These are phyloP conservation scores for Xiphydria camelus DNA, from an alignment of 2,888 invertebrate genomes.

Conservation along the genomic window DNA sequence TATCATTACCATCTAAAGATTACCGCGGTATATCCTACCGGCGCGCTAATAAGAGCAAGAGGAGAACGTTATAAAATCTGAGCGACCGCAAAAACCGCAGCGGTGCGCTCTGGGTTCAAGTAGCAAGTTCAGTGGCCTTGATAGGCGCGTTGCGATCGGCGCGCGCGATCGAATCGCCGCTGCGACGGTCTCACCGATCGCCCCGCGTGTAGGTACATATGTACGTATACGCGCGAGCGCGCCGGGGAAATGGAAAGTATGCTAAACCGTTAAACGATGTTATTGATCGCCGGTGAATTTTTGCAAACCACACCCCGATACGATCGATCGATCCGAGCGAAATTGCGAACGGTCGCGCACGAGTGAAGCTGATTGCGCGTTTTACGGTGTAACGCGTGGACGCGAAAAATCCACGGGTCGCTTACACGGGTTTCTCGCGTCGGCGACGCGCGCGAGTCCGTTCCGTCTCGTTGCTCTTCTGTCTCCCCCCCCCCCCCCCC, in stretches of 20 bases:
- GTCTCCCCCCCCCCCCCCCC: no score
- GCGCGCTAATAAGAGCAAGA: constrained; percentile 36
- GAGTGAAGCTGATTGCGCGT: constrained; percentile 33
- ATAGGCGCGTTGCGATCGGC: constrained; percentile 2
- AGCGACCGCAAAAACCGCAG: constrained; percentile 46
- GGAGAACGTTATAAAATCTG: constrained; percentile 45
- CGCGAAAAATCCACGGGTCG: no score
- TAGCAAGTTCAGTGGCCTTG: constrained; percentile 48
- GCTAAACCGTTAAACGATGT: constrained; percentile 27
- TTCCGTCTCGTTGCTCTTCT: no score
- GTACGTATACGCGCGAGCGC: background rate
- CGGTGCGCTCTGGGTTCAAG: constrained; percentile 35
- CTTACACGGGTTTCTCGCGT: no score
- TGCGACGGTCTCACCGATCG: background rate
- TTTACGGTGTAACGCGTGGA: no score
- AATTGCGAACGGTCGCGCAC: constrained; percentile 35
- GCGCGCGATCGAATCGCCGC: background rate
- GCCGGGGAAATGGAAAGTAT: constrained; percentile 33
- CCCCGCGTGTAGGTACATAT: background rate
- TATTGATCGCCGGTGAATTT: constrained; percentile 29
- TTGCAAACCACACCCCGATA: constrained; percentile 15
- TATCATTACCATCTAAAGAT: constrained; percentile 42
- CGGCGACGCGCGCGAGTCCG: no score
- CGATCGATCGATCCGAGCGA: constrained; percentile 31
- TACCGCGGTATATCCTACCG: constrained; percentile 16